These are phyloP conservation scores for Stomorhina lunata DNA, from an alignment of 2,888 invertebrate genomes.

Conservation along the genomic window DNA sequence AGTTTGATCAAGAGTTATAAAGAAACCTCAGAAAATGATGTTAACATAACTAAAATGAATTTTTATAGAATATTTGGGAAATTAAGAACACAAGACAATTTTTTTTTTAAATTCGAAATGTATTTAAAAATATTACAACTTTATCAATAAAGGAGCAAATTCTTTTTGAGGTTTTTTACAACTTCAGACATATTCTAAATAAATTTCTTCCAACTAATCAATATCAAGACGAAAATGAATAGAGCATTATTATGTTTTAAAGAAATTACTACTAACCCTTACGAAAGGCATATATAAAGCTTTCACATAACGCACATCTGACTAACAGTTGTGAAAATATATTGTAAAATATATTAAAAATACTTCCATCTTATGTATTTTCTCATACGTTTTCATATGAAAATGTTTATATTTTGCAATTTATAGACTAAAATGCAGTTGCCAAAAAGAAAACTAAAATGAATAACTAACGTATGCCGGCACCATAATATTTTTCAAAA, in stretches of 20 bases:
- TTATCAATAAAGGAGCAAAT: no score
- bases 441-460: constrained; percentile 44
- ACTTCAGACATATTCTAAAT: no score
- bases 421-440: constrained; percentile 52
- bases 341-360: not conserved
- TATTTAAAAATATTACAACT: no score
- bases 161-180: no score
- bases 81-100: no score
- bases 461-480: not conserved
- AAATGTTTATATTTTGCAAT: constrained; percentile 35
- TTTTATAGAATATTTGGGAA: no score
- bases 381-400: not conserved
- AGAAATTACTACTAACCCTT: not conserved
- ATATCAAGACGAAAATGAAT: no score
- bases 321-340: not conserved
- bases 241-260: not conserved
- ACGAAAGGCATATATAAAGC: not conserved
- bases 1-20: no score
- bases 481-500: constrained; percentile 16
- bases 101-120: no score
- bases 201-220: no score
- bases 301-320: not conserved
- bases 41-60: no score
- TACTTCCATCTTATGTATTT: not conserved
- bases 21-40: no score